These are phyloP conservation scores for Crossaster papposus DNA, from an alignment of 53 echinoderm and acorn worm species.

Conservation along the genomic window DNA sequence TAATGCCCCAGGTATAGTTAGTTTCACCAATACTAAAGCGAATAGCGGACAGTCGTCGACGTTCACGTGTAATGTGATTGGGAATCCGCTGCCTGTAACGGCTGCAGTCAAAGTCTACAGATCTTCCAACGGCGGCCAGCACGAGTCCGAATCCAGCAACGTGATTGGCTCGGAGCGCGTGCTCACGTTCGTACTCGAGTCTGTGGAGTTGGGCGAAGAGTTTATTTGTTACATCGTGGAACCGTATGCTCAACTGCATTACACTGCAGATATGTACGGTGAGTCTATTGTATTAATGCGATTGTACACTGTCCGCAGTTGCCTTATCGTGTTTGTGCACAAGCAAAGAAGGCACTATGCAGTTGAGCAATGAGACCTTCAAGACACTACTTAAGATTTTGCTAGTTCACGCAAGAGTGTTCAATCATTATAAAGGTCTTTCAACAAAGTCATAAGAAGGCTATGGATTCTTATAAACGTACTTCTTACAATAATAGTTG, in stretches of 20 bases:
- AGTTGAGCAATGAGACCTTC: too few species aligned
- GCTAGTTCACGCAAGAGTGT: too few species aligned
- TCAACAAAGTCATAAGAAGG: too few species aligned
- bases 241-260: background rate
- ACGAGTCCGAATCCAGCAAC: background rate
- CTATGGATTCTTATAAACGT: too few species aligned
- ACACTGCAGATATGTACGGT: slow-evolving; percentile 39
- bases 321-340: too few species aligned
- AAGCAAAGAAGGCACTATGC: too few species aligned
- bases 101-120: slow-evolving; percentile 29
- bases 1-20: slow-evolving; percentile 42
- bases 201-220: background rate
- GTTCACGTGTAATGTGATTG: slow-evolving; percentile 62
- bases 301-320: too few species aligned
- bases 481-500: background rate
- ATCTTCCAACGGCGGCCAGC: background rate
- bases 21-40: slow-evolving; percentile 30
- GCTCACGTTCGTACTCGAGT: slow-evolving; percentile 44
- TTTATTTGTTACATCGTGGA: slow-evolving; percentile 14
- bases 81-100: slow-evolving; percentile 10
- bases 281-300: too few species aligned
- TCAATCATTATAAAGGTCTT: too few species aligned
- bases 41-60: slow-evolving; percentile 61
- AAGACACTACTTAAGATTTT: too few species aligned
- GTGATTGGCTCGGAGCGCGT: slow-evolving; percentile 3